Percentiles rank a stretch among this genome's conserved stretches.
Conservation (phyloP, 1,140 invertebrate species). For the Neodiprion virginianus region DNA sequence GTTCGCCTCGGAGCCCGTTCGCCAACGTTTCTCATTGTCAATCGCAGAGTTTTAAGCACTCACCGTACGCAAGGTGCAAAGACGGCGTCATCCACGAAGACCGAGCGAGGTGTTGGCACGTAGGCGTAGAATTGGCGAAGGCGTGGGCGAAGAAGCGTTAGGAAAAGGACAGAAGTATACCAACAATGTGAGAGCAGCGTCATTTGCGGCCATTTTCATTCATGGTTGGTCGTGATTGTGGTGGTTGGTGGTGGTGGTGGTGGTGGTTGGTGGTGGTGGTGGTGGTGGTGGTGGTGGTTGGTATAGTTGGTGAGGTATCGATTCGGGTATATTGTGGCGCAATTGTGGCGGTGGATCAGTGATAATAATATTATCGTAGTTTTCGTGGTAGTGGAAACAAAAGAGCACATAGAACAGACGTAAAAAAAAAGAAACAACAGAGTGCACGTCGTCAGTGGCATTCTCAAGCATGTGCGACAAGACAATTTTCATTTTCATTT, state of each 20-base stretch:
- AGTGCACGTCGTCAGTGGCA: slow-evolving; percentile 60
- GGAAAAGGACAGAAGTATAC: slow-evolving; percentile 62
- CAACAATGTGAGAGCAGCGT: slow-evolving; percentile 62
- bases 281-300: slow-evolving; percentile 36
- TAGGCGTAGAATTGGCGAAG: slow-evolving; percentile 44
- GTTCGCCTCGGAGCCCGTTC: neutral
- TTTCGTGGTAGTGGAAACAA: slow-evolving; percentile 56
- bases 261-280: slow-evolving; percentile 50
- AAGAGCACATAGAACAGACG: slow-evolving; percentile 64
- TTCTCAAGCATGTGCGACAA: slow-evolving; percentile 55
- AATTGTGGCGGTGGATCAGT: slow-evolving; percentile 22
- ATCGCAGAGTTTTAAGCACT: slow-evolving; percentile 50
- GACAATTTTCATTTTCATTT: neutral
- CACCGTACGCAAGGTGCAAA: slow-evolving; percentile 56
- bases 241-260: slow-evolving; percentile 38
- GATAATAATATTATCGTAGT: slow-evolving; percentile 43
- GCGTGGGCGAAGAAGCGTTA: slow-evolving; percentile 51
- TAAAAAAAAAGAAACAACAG: slow-evolving; percentile 50
- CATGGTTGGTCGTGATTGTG: slow-evolving; percentile 21
- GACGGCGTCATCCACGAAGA: slow-evolving; percentile 4
- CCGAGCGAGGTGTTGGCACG: slow-evolving; percentile 48
- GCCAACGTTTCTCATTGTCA: slow-evolving; percentile 25
- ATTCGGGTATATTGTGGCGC: slow-evolving; percentile 14
- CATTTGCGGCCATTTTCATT: slow-evolving; percentile 48
- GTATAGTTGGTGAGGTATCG: slow-evolving; percentile 34